Percentiles rank a stretch among this genome's conserved stretches.
Evolutionary conservation across 2,113 vertebrate genomes (phyloP).

Genomic region (Corydoras sp.): DNA sequence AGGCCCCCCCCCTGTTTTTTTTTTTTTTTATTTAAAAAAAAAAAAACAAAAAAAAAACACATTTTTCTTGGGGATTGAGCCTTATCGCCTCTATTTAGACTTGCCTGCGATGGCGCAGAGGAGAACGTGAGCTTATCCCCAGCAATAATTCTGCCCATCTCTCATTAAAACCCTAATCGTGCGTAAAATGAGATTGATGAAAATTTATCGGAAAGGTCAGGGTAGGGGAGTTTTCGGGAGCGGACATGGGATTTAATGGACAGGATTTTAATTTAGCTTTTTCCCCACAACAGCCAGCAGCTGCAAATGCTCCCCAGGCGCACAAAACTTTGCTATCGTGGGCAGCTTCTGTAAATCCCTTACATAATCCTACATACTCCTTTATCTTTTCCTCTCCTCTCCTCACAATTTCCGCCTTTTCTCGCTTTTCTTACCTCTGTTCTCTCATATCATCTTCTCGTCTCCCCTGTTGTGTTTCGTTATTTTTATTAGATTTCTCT

Average conservation of each 20-base stretch:
- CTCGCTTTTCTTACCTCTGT: conserved; percentile 2
- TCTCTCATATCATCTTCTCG: no score
- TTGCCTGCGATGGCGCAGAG: conserved; percentile 48
- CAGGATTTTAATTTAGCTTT: conserved; percentile 87
- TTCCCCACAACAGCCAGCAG: conserved; percentile 65
- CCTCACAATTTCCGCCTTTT: neutral
- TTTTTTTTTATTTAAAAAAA: conserved; percentile 6
- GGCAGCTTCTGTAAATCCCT: neutral
- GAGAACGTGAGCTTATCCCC: conserved; percentile 75
- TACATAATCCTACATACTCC: neutral
- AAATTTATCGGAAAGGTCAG: conserved; percentile 86
- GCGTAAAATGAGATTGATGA: conserved; percentile 91
- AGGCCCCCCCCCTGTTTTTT: conserved; percentile 42
- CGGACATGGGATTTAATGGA: conserved; percentile 87
- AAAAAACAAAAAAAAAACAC: neutral
- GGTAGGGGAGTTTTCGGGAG: conserved; percentile 76
- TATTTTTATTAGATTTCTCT: no score
- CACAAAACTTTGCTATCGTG: conserved; percentile 41
- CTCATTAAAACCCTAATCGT: conserved; percentile 97
- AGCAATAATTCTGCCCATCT: conserved; percentile 79
- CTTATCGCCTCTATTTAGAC: conserved; percentile 52
- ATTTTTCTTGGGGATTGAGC: conserved; percentile 38
- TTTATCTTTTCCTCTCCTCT: neutral
- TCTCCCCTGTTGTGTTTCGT: no score
- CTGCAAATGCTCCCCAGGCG: conserved; percentile 75